Conservation (phyloP, 2,113 vertebrate genomes). For the Pseudolaguvia tuberculata region DNA sequence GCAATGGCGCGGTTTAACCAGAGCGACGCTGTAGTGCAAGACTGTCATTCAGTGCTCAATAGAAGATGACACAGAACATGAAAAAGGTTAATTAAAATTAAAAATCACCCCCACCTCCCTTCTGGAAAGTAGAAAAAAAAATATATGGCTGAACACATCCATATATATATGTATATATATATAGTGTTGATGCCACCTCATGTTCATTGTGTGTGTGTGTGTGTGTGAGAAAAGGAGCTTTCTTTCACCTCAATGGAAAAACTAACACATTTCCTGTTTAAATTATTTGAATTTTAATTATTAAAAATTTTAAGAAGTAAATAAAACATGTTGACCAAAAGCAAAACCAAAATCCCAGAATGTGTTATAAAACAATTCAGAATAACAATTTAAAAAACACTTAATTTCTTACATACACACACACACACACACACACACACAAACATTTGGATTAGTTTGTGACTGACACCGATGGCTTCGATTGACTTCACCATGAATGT, state of each 20-base stretch:
- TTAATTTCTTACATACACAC: neutral
- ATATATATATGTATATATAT: neutral
- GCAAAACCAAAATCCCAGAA: neutral
- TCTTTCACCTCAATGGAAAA: neutral
- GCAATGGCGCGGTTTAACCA: too few species aligned
- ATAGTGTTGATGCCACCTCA: constrained; percentile 11
- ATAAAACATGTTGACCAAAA: neutral
- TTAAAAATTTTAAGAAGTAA: neutral
- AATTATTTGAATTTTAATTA: neutral
- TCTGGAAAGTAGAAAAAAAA: too few species aligned
- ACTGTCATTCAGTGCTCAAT: too few species aligned
- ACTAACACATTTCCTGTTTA: neutral
- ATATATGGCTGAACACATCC: too few species aligned
- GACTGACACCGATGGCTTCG: neutral
- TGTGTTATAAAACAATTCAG: constrained; percentile 3
- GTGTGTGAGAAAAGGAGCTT: neutral
- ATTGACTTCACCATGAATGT: neutral
- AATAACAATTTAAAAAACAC: neutral
- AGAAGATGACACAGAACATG: too few species aligned
- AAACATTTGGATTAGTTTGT: neutral
- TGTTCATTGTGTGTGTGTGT: neutral
- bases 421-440: neutral
- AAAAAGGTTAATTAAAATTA: too few species aligned
- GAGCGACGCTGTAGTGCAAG: too few species aligned
- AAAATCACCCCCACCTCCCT: too few species aligned